A percentile compares a stretch with the other conserved stretches of the same genome.
phyloP scores from a whole-genome alignment of 1,140 invertebrate genomes.

The Himalopsyche phryganea region DNA sequence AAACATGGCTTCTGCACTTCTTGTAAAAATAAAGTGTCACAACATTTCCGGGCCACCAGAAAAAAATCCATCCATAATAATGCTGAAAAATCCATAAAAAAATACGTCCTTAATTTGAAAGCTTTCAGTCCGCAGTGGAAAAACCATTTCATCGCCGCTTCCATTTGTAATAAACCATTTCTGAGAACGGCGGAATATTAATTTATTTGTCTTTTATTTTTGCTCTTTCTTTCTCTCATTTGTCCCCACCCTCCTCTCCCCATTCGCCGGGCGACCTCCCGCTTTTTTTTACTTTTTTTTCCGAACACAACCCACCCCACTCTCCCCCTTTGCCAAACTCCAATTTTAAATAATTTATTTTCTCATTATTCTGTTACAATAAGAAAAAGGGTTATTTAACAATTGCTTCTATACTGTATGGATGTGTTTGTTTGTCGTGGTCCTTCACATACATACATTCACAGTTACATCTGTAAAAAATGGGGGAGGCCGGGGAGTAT shows the following conservation, averaged over 20 bases:
- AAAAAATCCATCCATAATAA: too few relatives aligned
- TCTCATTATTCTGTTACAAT: constrained; percentile 34
- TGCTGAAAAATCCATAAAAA: too few relatives aligned
- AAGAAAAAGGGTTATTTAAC: constrained; percentile 32
- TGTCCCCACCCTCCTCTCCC: constrained; percentile 12
- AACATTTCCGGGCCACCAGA: too few relatives aligned
- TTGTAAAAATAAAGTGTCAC: too few relatives aligned
- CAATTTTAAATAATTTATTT: constrained; percentile 36
- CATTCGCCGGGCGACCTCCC: constrained; percentile 20
- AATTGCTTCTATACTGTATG: constrained; percentile 27
- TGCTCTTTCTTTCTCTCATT: constrained; percentile 23
- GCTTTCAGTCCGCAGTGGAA: background rate
- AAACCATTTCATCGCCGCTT: constrained; percentile 21
- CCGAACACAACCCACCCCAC: background rate
- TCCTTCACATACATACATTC: constrained; percentile 9
- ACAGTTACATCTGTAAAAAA: background rate
- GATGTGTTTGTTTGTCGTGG: constrained; percentile 31
- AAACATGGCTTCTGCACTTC: too few relatives aligned
- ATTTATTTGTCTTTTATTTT: constrained; percentile 35
- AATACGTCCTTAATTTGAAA: too few relatives aligned
- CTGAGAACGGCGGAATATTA: constrained; percentile 33
- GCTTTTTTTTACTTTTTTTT: constrained; percentile 24
- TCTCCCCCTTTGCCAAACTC: constrained; percentile 31
- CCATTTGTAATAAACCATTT: constrained; percentile 34
- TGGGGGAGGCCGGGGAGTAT: constrained; percentile 1